Conservation (phyloP, 2,113 vertebrate species). For the Lynx canadensis region DNA sequence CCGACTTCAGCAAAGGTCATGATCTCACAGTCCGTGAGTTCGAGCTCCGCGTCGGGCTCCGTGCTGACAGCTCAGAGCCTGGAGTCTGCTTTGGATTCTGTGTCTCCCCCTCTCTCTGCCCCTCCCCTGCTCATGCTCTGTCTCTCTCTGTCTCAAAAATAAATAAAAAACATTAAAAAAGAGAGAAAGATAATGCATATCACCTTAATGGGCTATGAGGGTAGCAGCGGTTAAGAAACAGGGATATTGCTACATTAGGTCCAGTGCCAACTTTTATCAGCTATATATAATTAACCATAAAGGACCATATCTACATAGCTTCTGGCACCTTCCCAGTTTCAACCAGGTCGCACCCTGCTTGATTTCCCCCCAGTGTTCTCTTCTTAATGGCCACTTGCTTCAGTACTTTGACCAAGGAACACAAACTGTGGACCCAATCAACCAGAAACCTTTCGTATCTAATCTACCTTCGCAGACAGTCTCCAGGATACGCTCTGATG, state of each 20-base stretch:
- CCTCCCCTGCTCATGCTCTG: not conserved
- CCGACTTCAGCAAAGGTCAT: not conserved
- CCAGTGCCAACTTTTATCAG: not conserved
- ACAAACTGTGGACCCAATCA: too few relatives aligned
- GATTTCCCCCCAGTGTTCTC: fast-evolving
- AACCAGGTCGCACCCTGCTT: not conserved
- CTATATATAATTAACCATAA: not conserved
- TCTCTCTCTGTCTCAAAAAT: not conserved
- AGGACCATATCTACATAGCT: not conserved
- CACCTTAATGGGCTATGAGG: not conserved
- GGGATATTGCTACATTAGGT: too few relatives aligned
- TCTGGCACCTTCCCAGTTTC: not conserved
- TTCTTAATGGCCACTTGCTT: not conserved
- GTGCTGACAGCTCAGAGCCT: not conserved
- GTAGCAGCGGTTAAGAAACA: not conserved
- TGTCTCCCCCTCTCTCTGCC: not conserved
- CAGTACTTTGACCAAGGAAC: not conserved
- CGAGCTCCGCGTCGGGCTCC: not conserved
- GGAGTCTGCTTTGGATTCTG: not conserved
- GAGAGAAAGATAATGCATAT: not conserved
- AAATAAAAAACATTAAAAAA: not conserved
- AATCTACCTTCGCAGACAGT: not conserved
- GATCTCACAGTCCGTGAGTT: not conserved
- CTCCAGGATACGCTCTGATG: not conserved
- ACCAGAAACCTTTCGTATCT: not conserved